These are phyloP conservation scores for Orcinus orca DNA, from an alignment of 2,113 vertebrate genomes.

Conservation along the genomic window DNA sequence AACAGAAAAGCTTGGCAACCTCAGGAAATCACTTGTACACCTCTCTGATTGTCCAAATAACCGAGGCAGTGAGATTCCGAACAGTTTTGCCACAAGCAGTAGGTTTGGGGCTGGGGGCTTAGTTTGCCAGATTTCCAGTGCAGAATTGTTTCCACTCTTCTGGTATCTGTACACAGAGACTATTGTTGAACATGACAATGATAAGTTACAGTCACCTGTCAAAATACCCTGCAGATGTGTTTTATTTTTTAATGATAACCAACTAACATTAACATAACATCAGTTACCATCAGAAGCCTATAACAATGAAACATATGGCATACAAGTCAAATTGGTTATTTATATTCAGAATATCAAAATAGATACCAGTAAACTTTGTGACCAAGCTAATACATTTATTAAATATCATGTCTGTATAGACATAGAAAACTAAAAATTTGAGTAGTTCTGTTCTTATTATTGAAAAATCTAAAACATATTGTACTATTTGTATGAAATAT, in stretches of 20 bases:
- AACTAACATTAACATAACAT: not conserved
- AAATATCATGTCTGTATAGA: not conserved
- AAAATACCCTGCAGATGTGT: not conserved
- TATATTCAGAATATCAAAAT: not conserved
- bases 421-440: not conserved
- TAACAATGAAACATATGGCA: not conserved
- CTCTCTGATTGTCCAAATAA: not conserved
- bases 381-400: not conserved
- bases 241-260: not conserved
- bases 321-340: not conserved
- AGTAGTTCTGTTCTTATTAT: not conserved
- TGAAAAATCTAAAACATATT: not conserved
- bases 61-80: not conserved
- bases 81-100: not conserved
- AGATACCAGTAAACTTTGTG: not conserved
- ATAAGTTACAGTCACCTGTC: not conserved
- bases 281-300: not conserved
- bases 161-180: not conserved
- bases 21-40: not conserved
- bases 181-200: not conserved
- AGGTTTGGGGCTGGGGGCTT: not conserved
- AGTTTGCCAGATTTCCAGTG: not conserved
- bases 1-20: not conserved
- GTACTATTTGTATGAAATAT: not conserved
- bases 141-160: not conserved